Evolutionary conservation across 1,140 invertebrate genomes (phyloP).

Genomic region (Brachionus calyciflorus): DNA sequence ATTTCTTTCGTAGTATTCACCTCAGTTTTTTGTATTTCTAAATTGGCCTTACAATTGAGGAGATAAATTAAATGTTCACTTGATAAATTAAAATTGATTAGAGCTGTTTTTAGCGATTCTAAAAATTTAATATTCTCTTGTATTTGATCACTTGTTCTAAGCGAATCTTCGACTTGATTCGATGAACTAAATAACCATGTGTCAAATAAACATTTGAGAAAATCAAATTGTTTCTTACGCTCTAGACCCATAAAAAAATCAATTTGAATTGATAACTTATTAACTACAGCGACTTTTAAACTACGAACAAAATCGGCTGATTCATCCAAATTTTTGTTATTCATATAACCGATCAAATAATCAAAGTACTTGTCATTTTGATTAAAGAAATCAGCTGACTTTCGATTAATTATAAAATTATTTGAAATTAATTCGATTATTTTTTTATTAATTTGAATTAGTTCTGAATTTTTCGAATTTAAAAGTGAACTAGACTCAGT

Average conservation of each 20-base stretch:
- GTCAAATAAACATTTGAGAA: conserved; percentile 6
- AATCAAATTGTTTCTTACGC: conserved; percentile 14
- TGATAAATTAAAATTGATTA: not conserved
- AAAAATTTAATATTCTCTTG: not conserved
- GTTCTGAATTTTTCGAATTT: not conserved
- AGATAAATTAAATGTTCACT: not conserved
- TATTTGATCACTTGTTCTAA: not conserved
- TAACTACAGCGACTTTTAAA: not conserved
- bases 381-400: conserved; percentile 17
- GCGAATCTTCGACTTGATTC: not conserved
- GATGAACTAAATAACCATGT: conserved; percentile 18
- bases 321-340: conserved; percentile 6
- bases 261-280: not conserved
- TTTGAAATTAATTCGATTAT: not conserved
- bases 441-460: not conserved
- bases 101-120: not conserved
- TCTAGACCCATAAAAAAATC: not conserved
- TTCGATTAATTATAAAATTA: not conserved
- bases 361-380: conserved; percentile 28
- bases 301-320: not conserved
- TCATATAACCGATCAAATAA: conserved; percentile 24
- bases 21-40: conserved; percentile 5
- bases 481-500: not conserved
- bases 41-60: not conserved
- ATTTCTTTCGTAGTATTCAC: conserved; percentile 10